A percentile compares a stretch with the other conserved stretches of the same genome.
phyloP scores from a whole-genome alignment of 2,888 invertebrate genomes.

The Caenorhabditis plicata region DNA sequence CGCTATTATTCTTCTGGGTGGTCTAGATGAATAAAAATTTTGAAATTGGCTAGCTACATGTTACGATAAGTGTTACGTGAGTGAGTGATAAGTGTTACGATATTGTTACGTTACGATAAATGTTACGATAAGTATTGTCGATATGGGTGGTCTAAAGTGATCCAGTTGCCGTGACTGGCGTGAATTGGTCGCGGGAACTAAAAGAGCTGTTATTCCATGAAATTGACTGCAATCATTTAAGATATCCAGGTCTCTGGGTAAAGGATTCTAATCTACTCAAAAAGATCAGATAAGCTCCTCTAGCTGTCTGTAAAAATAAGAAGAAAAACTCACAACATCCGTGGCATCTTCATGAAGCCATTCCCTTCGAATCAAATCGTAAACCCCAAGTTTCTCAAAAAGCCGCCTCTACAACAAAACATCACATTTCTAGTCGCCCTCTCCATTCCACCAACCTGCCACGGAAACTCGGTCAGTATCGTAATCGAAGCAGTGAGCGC shows the following conservation, averaged over 20 bases:
- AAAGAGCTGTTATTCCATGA: background rate
- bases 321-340: background rate
- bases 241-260: too few species aligned
- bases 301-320: background rate
- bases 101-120: background rate
- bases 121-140: background rate
- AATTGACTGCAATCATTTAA: background rate
- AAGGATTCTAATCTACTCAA: too few species aligned
- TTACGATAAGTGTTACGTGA: too few species aligned
- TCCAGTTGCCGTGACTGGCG: background rate
- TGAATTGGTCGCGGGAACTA: background rate
- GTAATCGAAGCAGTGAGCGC: constrained; percentile 11
- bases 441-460: constrained; percentile 6
- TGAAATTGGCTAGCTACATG: too few species aligned
- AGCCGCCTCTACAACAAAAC: too few species aligned
- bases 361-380: constrained; percentile 1
- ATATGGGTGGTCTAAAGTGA: too few species aligned
- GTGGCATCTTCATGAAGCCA: background rate
- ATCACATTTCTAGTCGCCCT: too few species aligned
- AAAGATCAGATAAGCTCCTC: too few species aligned
- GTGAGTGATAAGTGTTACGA: too few species aligned
- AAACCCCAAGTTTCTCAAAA: constrained; percentile 1
- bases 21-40: too few species aligned
- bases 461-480: constrained; percentile 20
- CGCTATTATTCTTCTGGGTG: too few species aligned